A percentile compares a stretch with the other conserved stretches of the same genome.
These are phyloP conservation scores for Peribatodes rhomboidaria DNA, from an alignment of 2,888 invertebrate genomes.

Conservation along the genomic window DNA sequence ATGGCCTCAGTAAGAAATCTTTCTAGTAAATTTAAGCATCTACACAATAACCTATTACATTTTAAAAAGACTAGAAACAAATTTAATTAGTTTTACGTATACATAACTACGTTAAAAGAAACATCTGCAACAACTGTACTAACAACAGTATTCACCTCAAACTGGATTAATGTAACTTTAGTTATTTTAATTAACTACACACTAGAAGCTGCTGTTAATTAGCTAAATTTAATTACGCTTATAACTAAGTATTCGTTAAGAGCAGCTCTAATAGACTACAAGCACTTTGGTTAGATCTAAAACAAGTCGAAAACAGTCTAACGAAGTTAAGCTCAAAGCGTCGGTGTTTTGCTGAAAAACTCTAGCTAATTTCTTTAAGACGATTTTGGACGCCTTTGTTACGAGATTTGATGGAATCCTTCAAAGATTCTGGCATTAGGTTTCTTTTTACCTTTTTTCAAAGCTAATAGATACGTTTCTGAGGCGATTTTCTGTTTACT, in stretches of 20 bases:
- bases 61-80: conserved; percentile 1
- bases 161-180: conserved; percentile 5
- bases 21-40: background rate
- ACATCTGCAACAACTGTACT: background rate
- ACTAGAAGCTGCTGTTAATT: conserved; percentile 31
- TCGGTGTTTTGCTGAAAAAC: conserved; percentile 4
- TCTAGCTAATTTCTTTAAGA: background rate
- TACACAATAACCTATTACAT: background rate
- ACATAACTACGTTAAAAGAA: background rate
- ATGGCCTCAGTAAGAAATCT: background rate
- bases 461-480: background rate
- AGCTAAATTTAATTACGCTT: conserved; percentile 18
- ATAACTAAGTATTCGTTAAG: conserved; percentile 7
- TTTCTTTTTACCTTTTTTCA: background rate
- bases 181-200: conserved; percentile 26
- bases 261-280: conserved; percentile 20
- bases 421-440: background rate
- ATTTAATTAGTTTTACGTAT: conserved; percentile 3
- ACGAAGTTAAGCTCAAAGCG: conserved; percentile 17
- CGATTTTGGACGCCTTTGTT: conserved; percentile 4
- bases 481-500: background rate
- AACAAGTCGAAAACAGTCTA: conserved; percentile 16
- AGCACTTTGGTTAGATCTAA: conserved; percentile 26
- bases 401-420: background rate
- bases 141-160: conserved; percentile 2